Evolutionary conservation across 2,888 invertebrate species (phyloP).

Genomic region (Macrophya alboannulata): DNA sequence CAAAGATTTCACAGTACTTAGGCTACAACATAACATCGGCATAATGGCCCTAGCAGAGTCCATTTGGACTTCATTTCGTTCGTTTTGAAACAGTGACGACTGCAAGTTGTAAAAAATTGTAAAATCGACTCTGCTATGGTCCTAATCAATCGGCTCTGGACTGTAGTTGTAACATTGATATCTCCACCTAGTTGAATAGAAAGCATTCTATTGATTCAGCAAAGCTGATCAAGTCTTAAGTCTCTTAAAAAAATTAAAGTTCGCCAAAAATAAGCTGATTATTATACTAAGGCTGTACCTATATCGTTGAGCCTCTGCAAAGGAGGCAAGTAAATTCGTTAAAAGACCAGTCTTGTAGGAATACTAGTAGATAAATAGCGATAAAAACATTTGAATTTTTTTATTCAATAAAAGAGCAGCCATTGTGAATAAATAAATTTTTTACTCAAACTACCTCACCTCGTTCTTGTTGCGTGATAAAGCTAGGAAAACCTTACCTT

Average conservation of each 20-base stretch:
- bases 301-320: not conserved
- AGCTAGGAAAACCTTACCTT: not conserved
- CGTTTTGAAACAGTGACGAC: not conserved
- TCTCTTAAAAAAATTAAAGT: conserved; percentile 18
- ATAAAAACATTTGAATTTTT: not conserved
- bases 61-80: not conserved
- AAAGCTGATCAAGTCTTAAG: conserved; percentile 28
- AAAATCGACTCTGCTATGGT: not conserved
- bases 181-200: conserved; percentile 7
- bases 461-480: not conserved
- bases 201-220: conserved; percentile 27
- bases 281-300: not conserved
- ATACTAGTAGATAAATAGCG: conserved; percentile 35
- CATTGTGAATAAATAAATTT: conserved; percentile 28
- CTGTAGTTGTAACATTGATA: conserved; percentile 4
- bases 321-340: conserved; percentile 37
- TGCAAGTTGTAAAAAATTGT: not conserved
- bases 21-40: not conserved
- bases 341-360: conserved; percentile 37
- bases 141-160: not conserved
- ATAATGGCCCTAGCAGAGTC: not conserved
- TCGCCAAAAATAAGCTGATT: not conserved
- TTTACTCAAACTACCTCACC: not conserved
- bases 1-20: conserved; percentile 30
- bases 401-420: conserved; percentile 17